Conservation (phyloP, 2,888 invertebrate species). For the Netelia inedita region DNA sequence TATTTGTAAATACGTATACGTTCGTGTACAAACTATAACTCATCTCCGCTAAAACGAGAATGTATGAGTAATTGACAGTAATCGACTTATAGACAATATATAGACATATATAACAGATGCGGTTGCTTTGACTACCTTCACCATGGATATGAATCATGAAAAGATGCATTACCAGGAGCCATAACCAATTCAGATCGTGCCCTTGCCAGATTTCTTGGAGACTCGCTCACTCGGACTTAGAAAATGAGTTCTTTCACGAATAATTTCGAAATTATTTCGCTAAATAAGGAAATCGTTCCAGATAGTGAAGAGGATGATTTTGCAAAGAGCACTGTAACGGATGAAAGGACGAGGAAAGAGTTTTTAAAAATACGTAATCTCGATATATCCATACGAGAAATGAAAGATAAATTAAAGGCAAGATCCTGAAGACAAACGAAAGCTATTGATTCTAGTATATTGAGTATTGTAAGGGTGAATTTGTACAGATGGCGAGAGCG, state of each 20-base stretch:
- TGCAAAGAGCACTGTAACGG: conserved; percentile 39
- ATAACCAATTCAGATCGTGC: not conserved
- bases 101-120: too few relatives aligned
- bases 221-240: not conserved
- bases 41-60: too few relatives aligned
- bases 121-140: conserved; percentile 3
- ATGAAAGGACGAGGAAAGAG: conserved; percentile 61
- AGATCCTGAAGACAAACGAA: conserved; percentile 4
- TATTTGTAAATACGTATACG: not conserved
- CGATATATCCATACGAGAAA: conserved; percentile 70
- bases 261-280: not conserved
- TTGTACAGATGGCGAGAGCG: conserved; percentile 68
- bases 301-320: not conserved
- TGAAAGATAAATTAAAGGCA: conserved; percentile 72
- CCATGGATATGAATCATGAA: conserved; percentile 37
- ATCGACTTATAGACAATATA: too few relatives aligned
- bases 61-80: too few relatives aligned
- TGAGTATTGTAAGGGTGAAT: conserved; percentile 6
- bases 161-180: conserved; percentile 18
- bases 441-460: not conserved
- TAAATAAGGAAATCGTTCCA: not conserved
- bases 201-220: not conserved
- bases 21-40: not conserved
- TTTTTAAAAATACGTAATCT: conserved; percentile 68
- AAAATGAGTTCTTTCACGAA: not conserved